Percentiles rank a stretch among this genome's conserved stretches.
Evolutionary conservation across 2,797 vertebrate species (phyloP).

Genomic region (Holocentrus rufus): DNA sequence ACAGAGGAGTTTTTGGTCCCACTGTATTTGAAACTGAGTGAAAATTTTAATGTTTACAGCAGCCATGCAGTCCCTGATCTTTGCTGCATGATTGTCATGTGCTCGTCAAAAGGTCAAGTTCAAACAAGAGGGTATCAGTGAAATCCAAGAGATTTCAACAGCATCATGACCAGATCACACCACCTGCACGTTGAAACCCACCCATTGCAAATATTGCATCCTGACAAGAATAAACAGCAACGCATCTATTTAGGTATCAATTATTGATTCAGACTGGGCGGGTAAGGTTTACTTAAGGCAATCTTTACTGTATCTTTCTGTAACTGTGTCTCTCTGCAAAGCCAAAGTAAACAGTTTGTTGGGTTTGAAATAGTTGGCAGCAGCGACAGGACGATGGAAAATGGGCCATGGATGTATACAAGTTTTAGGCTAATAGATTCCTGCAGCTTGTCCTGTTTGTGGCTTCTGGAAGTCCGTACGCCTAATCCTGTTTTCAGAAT

Average conservation of each 20-base stretch:
- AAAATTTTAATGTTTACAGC: too few relatives aligned
- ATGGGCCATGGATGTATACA: not conserved
- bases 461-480: conserved; percentile 1
- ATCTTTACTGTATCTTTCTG: not conserved
- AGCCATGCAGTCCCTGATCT: not conserved
- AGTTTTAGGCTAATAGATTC: not conserved
- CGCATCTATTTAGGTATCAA: not conserved
- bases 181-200: conserved; percentile 15
- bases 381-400: not conserved
- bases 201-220: conserved; percentile 12
- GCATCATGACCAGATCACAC: conserved; percentile 1
- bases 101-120: conserved; percentile 47
- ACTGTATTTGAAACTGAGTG: too few relatives aligned
- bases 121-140: not conserved
- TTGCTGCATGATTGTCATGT: conserved; percentile 31
- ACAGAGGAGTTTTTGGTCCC: too few relatives aligned
- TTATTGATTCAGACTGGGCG: conserved; percentile 23
- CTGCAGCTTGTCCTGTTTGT: not conserved
- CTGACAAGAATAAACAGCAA: conserved; percentile 1
- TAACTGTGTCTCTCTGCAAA: not conserved
- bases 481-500: conserved; percentile 56
- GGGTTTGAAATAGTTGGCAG: conserved; percentile 33
- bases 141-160: conserved; percentile 13
- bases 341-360: conserved; percentile 41
- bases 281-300: not conserved